These are phyloP conservation scores for Turdus rufiventris DNA, from an alignment of 2,113 vertebrate genomes.

Conservation along the genomic window DNA sequence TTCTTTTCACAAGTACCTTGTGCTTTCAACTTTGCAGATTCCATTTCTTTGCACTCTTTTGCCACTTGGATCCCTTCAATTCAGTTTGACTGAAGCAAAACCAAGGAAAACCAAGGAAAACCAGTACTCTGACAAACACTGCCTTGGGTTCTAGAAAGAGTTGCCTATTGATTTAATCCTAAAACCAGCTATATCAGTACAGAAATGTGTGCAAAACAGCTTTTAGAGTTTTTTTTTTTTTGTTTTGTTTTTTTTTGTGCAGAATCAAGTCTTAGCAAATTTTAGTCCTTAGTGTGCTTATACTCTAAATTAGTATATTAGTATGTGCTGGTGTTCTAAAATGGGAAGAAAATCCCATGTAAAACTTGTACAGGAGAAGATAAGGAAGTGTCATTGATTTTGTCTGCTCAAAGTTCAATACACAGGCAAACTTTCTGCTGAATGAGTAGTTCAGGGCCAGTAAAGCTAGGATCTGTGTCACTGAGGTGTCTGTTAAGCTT, in stretches of 20 bases:
- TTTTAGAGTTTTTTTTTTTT: background rate
- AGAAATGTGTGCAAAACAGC: background rate
- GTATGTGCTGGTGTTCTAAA: background rate
- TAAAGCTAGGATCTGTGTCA: background rate
- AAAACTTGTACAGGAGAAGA: background rate
- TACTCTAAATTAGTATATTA: background rate
- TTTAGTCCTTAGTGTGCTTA: background rate
- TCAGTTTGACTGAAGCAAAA: background rate
- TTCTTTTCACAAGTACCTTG: background rate
- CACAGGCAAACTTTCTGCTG: background rate
- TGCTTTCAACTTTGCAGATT: background rate
- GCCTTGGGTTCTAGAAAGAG: background rate
- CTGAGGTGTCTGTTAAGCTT: background rate
- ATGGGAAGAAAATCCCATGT: background rate
- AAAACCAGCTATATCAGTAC: background rate
- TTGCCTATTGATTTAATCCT: background rate
- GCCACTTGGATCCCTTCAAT: background rate
- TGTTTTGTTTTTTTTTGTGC: background rate
- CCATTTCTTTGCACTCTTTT: background rate
- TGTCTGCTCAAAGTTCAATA: background rate
- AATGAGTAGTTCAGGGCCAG: background rate
- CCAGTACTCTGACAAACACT: background rate
- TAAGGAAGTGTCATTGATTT: background rate
- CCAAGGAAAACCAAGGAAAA: background rate
- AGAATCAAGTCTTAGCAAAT: background rate